These are phyloP conservation scores for Teleiodes luculella DNA, from an alignment of 2,888 invertebrate genomes.

Conservation along the genomic window DNA sequence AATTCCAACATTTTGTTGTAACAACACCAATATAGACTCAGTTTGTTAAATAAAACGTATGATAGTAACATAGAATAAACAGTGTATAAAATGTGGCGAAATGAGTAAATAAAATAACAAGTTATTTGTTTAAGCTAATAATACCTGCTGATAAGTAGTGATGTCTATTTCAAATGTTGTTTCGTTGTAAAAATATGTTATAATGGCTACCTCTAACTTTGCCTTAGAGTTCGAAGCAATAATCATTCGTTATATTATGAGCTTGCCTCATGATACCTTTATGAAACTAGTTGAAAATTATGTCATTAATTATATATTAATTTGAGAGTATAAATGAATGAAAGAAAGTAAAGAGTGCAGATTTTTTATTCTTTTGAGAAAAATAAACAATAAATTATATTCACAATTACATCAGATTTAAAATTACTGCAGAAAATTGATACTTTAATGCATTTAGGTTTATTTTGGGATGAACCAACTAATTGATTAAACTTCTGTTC, in stretches of 20 bases:
- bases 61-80: too few species aligned
- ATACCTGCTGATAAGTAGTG: too few species aligned
- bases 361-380: background rate
- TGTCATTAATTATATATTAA: background rate
- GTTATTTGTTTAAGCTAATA: too few species aligned
- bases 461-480: slow-evolving; percentile 24
- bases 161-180: too few species aligned
- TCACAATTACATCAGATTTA: background rate
- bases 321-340: slow-evolving; percentile 8
- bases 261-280: background rate
- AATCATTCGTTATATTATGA: background rate
- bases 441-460: slow-evolving; percentile 14
- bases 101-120: too few species aligned
- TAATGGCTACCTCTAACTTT: too few species aligned
- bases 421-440: background rate
- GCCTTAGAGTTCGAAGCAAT: background rate
- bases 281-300: background rate
- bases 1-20: background rate
- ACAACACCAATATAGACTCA: too few species aligned
- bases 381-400: background rate
- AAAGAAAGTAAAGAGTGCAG: background rate
- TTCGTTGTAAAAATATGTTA: too few species aligned
- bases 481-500: slow-evolving; percentile 14
- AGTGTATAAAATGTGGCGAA: too few species aligned
- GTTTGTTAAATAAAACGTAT: too few species aligned